phyloP scores from a whole-genome alignment of 2,888 invertebrate genomes.

The Xiphydria camelus region DNA sequence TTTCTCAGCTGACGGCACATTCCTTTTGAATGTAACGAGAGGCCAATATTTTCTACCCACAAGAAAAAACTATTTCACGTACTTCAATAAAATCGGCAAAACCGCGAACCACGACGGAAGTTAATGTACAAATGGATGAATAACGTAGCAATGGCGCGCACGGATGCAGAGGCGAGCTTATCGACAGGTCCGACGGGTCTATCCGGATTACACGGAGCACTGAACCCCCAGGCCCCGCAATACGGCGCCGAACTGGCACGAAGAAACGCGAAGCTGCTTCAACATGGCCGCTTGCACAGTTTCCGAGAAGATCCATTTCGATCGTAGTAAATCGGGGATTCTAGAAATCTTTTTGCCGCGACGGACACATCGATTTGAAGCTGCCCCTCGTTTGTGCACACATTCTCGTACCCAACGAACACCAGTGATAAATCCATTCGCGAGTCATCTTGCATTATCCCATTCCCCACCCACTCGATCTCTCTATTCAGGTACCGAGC shows the following conservation, averaged over 20 bases:
- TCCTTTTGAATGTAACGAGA: too few relatives aligned
- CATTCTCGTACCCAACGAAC: not conserved
- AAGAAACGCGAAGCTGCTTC: slow-evolving; percentile 33
- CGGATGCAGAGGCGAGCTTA: slow-evolving; percentile 22
- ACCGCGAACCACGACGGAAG: not conserved
- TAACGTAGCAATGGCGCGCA: slow-evolving; percentile 13
- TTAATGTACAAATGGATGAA: not conserved
- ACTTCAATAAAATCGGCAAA: not conserved
- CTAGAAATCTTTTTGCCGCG: not conserved
- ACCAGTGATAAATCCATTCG: too few relatives aligned
- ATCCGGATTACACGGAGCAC: slow-evolving; percentile 33
- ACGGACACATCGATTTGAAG: slow-evolving; percentile 9
- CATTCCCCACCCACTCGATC: too few relatives aligned
- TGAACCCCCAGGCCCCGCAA: slow-evolving; percentile 42
- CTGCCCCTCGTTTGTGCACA: slow-evolving; percentile 2
- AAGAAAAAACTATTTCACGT: too few relatives aligned
- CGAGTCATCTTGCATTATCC: too few relatives aligned
- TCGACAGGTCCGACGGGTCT: slow-evolving; percentile 33
- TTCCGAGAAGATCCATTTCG: slow-evolving; percentile 27
- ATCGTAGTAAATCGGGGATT: slow-evolving; percentile 18
- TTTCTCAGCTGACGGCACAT: not conserved
- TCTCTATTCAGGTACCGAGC: too few relatives aligned
- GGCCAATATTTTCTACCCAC: too few relatives aligned
- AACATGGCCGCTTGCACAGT: slow-evolving; percentile 20
- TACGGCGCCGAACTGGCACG: slow-evolving; percentile 35